Conservation (phyloP, 2,113 vertebrate genomes). For the Pseudopodoces humilis region DNA sequence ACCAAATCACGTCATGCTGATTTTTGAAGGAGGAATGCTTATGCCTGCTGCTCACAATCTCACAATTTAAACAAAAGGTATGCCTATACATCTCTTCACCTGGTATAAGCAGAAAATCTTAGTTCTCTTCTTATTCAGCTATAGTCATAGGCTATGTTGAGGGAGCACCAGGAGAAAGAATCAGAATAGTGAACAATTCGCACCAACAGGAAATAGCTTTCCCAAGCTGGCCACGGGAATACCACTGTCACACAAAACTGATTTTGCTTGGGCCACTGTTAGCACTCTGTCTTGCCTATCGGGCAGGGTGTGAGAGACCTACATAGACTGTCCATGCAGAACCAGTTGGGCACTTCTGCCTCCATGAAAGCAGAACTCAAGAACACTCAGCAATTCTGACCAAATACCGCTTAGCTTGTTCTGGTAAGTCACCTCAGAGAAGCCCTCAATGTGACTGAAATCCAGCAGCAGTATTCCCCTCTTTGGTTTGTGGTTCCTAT, state of each 20-base stretch:
- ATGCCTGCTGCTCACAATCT: background rate
- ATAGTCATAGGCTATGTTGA: background rate
- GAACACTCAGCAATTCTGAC: background rate
- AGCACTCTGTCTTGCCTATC: background rate
- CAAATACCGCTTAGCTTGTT: background rate
- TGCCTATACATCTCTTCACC: background rate
- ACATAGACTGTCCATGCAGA: rapidly evolving
- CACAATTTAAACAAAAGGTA: background rate
- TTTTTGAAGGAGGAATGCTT: background rate
- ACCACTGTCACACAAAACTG: background rate
- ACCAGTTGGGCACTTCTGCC: background rate
- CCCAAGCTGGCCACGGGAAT: background rate
- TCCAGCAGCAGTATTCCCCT: background rate
- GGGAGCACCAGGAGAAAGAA: background rate
- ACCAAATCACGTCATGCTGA: background rate
- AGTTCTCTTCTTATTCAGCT: background rate
- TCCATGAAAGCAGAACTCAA: background rate
- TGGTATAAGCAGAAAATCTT: background rate
- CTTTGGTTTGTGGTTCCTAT: background rate
- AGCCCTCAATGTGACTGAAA: background rate
- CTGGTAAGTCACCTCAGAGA: background rate
- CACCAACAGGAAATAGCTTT: background rate
- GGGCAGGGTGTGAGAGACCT: background rate
- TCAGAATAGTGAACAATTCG: background rate
- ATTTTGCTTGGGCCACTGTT: background rate